Conservation (phyloP, 2,888 invertebrate genomes). For the Chrysolina oricalcia region DNA sequence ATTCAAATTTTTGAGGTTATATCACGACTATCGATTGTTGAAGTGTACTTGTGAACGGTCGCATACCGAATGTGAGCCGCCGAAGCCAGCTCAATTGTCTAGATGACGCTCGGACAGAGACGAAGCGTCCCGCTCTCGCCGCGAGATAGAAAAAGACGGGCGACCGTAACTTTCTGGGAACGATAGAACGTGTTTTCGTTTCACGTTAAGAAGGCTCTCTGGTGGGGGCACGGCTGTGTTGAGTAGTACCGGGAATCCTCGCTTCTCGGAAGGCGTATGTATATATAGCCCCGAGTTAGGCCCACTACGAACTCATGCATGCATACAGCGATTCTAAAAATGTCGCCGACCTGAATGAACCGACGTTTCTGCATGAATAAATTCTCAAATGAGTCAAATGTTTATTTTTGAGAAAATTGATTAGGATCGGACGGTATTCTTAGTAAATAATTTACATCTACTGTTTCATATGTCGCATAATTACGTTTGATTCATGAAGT, state of each 20-base stretch:
- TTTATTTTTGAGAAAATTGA: neutral
- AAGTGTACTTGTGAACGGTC: slow-evolving; percentile 41
- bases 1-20: slow-evolving; percentile 54
- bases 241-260: slow-evolving; percentile 69
- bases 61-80: slow-evolving; percentile 50
- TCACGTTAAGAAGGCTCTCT: slow-evolving; percentile 65
- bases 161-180: slow-evolving; percentile 64
- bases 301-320: slow-evolving; percentile 50
- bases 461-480: no score
- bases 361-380: slow-evolving; percentile 3
- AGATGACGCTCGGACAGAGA: slow-evolving; percentile 43
- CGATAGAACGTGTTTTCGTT: slow-evolving; percentile 70
- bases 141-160: slow-evolving; percentile 36
- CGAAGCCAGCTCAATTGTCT: slow-evolving; percentile 45
- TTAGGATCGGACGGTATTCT: neutral
- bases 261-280: slow-evolving; percentile 64
- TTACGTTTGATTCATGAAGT: no score
- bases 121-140: slow-evolving; percentile 17
- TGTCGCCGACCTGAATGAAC: slow-evolving; percentile 37
- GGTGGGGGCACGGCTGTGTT: slow-evolving; percentile 54
- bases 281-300: slow-evolving; percentile 52
- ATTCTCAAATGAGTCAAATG: slow-evolving; percentile 5
- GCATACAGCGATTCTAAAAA: slow-evolving; percentile 49
- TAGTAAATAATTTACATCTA: neutral
- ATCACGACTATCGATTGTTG: slow-evolving; percentile 50